Base-by-base conservation (phyloP, 92 coral and sea anemone genomes). In the Phenganax marumi region DNA sequence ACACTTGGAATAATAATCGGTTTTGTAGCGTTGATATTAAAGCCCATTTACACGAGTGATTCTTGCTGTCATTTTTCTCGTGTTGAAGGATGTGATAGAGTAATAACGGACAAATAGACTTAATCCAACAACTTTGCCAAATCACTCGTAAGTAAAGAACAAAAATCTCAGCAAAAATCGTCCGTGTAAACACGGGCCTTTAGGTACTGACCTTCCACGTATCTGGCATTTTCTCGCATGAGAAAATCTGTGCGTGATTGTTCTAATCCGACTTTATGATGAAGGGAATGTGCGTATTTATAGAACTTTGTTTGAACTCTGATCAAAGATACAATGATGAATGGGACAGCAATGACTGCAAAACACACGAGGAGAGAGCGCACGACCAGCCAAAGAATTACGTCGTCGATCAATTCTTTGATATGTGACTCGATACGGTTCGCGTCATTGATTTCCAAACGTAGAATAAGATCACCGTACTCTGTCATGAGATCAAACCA, bases 401-500 rank as follows among this genome's bases (percentile, higher is more conserved):
- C 43, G 8, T 49, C 43, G 26, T 18, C 6, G 49, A 66, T 66
- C 14, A 66, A 16, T 1, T 66, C 48, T 10, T 66, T 18, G 43
- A 66, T 48, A 66, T 66, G 72, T 10, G 72, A 66, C 72, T 66
- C 49, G 72, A 66, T 66, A 33, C 72, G 72, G 17, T 33, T 66
- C 7, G 72, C 43, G 43, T 33, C 43, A 33, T 66, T 33, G 7
- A 33, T 22, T 66, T 66, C 72, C 48, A 66, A n/a, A 11, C 50
- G 72, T 10, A 66, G 14, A 48, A 66, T 66, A n/a, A 66, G 72
- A 12, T 66, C 72, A 19, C 49, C 72, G 50, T 66, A 66, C 43
- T 66, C 24, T 9, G 72, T 66, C 72, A 66, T 66, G 4, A 66
- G 50, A 9, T 66, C 50, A 66, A 66, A 66, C 72, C 72, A 66